Evolutionary conservation across 2,888 invertebrate species (phyloP), one percentile per base, ranked within the genome.

Genomic region (Andrena camellia): DNA sequence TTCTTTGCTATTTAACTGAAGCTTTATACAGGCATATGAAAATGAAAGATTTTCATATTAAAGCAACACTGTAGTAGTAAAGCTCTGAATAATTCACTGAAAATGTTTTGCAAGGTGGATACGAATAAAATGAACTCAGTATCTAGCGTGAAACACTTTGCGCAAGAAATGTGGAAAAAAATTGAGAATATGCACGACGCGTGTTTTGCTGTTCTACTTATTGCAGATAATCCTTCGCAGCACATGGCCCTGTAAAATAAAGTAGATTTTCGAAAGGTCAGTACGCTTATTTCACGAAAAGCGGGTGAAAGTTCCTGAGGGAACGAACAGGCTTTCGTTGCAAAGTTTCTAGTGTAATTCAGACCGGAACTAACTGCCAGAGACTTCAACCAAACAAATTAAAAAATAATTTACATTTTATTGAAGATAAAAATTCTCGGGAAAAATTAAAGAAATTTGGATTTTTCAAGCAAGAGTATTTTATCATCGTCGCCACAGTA

Each of bases 301-400:
- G 26, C 26, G 50, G 26, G 33, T 7, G 35, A 72, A 72, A 72
- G 31, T 64, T 72, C 29, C 29, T 31, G 52, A 64, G n/a, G 42
- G 63, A 54, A 72, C 26, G 54, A 17, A 54, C 72, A 35, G 71
- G 50, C 60, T 70, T 70, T 60, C 70, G 60, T 62, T 62, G 35
- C 52, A 35, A 72, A 72, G 63, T 63, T 63, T 54, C 33, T 31
- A 31, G 17, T 23, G 62, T 23, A 62, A 71, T 71, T 71, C 52
- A 57, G 54, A 42, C 54, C 54, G 52, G 26, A 35, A 42, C 52
- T n/a, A 73, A 73, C 35, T 48, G 35, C 57, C 35, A 42, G 29
- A 60, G 42, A 66, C 64, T 73, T 35, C 42, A 52, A 35, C 64
- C 64, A 23, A 54, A 31, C 33, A 10, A 10, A 29, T 73, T 62